These are phyloP conservation scores for Pseudeuparius sepicola DNA, from an alignment of 2,888 invertebrate genomes.

Conservation along the genomic window DNA sequence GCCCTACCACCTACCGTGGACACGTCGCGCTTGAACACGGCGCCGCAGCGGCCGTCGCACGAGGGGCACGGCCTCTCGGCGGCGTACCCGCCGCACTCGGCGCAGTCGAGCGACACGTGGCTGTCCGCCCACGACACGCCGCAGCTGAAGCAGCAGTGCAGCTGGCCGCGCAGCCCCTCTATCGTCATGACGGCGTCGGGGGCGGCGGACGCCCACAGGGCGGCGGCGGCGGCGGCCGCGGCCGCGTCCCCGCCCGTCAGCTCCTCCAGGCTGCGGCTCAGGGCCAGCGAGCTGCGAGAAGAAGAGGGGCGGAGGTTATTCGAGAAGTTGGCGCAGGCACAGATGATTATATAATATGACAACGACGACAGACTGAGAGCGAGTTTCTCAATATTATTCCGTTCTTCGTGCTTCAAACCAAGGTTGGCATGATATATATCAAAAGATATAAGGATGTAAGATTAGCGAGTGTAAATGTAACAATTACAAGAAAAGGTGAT, in stretches of 20 bases:
- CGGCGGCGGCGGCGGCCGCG: slow-evolving; percentile 23
- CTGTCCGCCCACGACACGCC: slow-evolving; percentile 72
- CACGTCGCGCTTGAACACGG: slow-evolving; percentile 66
- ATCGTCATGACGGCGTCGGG: slow-evolving; percentile 51
- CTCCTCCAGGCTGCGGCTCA: slow-evolving; percentile 38
- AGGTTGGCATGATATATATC: no score
- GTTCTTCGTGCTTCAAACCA: no score
- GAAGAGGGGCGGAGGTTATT: no score
- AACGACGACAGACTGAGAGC: no score
- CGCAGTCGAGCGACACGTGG: slow-evolving; percentile 66
- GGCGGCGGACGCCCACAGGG: slow-evolving; percentile 21
- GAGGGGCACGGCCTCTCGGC: slow-evolving; percentile 64
- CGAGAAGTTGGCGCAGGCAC: no score
- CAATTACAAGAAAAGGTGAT: no score
- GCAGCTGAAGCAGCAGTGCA: slow-evolving; percentile 68
- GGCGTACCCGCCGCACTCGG: slow-evolving; percentile 72
- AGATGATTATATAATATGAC: no score
- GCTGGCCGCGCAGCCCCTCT: slow-evolving; percentile 58
- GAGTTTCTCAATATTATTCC: no score
- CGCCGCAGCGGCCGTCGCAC: slow-evolving; percentile 64
- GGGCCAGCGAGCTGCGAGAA: slow-evolving; percentile 33
- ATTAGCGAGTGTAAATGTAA: no score
- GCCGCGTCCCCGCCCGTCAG: slow-evolving; percentile 31
- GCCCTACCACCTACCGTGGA: slow-evolving; percentile 51
- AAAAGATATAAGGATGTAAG: no score